Evolutionary conservation across 2,888 invertebrate species (phyloP).

Genomic region (Heliconius aoede): DNA sequence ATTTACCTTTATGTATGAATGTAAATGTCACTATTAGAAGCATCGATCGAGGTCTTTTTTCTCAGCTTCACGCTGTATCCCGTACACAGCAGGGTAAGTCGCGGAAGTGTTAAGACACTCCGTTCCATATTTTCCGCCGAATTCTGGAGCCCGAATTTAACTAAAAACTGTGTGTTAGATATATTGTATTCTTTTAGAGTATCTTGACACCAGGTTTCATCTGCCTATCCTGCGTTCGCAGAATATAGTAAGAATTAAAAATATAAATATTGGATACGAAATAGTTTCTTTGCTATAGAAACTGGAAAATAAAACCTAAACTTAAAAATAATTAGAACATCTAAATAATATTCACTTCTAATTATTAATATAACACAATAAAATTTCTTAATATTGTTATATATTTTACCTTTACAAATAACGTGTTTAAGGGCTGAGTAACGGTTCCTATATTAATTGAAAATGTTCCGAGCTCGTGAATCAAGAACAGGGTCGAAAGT

Average conservation of each 20-base stretch:
- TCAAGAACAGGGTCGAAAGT: slow-evolving; percentile 37
- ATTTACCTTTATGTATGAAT: background rate
- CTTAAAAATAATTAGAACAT: background rate
- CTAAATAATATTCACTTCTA: background rate
- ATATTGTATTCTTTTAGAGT: too few relatives aligned
- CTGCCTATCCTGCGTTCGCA: too few relatives aligned
- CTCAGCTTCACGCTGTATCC: too few relatives aligned
- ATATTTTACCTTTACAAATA: slow-evolving; percentile 16
- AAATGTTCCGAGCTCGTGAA: slow-evolving; percentile 41
- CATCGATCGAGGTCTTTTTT: background rate
- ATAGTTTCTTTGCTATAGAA: background rate
- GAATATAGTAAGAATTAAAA: background rate
- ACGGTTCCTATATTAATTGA: slow-evolving; percentile 37
- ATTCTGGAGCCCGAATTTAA: too few relatives aligned
- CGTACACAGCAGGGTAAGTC: too few relatives aligned
- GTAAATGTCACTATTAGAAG: background rate
- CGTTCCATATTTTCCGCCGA: too few relatives aligned
- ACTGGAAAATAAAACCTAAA: too few relatives aligned
- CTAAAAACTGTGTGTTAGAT: too few relatives aligned
- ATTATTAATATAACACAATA: background rate
- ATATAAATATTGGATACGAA: background rate
- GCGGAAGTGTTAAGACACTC: too few relatives aligned
- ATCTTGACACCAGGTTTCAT: too few relatives aligned
- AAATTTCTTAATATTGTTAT: background rate
- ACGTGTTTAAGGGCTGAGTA: slow-evolving; percentile 37